These are phyloP conservation scores for Piprites chloris DNA, from an alignment of 2,113 vertebrate species.

Conservation along the genomic window DNA sequence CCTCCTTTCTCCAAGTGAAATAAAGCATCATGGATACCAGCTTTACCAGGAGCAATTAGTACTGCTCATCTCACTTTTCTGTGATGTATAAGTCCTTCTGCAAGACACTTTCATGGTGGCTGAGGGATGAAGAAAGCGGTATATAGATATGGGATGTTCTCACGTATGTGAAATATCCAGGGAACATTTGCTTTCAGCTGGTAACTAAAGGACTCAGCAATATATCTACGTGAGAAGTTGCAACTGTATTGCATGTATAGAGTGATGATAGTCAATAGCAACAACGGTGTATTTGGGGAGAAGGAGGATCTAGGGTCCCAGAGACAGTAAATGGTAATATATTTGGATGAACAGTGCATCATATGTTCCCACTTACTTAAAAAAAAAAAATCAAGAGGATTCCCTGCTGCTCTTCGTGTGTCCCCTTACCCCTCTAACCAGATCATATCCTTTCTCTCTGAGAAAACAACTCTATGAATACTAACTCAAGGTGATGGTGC, in stretches of 20 bases:
- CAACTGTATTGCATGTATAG: not conserved
- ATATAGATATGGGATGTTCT: not conserved
- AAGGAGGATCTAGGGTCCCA: not conserved
- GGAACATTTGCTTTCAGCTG: not conserved
- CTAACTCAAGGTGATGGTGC: not conserved
- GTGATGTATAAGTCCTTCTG: not conserved
- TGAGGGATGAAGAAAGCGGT: not conserved
- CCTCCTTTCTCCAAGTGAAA: not conserved
- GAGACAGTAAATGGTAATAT: not conserved
- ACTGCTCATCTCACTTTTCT: not conserved
- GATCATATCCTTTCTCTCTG: not conserved
- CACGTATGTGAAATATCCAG: not conserved
- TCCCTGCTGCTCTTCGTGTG: not conserved
- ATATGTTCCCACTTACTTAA: not conserved
- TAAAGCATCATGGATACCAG: not conserved
- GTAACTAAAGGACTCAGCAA: not conserved
- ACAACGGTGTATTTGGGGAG: accelerated
- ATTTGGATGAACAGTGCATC: not conserved
- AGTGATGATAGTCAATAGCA: not conserved
- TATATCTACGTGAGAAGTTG: not conserved
- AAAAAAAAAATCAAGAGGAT: not conserved
- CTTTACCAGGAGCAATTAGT: not conserved
- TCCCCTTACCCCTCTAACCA: not conserved
- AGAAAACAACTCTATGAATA: not conserved
- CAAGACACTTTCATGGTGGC: not conserved